Base-by-base conservation (phyloP, 2,797 vertebrate species). In the Takifugu ocellatus region DNA sequence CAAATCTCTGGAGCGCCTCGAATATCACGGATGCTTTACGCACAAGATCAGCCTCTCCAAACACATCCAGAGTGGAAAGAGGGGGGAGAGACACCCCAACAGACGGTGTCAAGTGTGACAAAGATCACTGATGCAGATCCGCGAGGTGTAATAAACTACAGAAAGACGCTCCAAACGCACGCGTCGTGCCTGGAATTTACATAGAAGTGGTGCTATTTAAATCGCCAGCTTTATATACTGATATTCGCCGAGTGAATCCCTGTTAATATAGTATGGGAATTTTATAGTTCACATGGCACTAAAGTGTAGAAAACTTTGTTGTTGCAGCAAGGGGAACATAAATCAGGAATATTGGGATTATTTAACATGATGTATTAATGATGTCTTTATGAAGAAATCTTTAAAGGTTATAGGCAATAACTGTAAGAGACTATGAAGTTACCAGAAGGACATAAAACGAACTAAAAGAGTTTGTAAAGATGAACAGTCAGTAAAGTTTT, bases 11-110 rank as follows among this genome's bases (percentile, higher is more conserved):
- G 85, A 90, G 91, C 90, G 80, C 90, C 84, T 90, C 91, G 87
- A 91, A 93, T 91, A 90, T 90, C 92, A 90, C 74, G 77, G 91
- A 91, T 91, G 86, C 87, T 92, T 92, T 77, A 90, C 84, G 88
- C 87, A 63, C 86, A 82, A 88, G 88, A 89, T 89, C 92, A 89
- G 90, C 57, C 81, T 87, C 73, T 79, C 83, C 70, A 82, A 74
- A 75, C 72, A 66, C 70, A 74, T 15, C 11, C 59, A 63, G 50
- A 56, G 55, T 45, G 36, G 47, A 48, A 58, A 64, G 39, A 65
- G 26, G 57, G 54, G 56, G 48, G 33, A 39, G 10, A 55, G n/a
- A 25, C 17, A 24, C 44, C 55, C 51, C 63, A 51, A 42, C 24
- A 66, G 53, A 42, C 45, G 51, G 21, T 42, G 59, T 49, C 42